Percentiles rank a stretch among this genome's conserved stretches.
Conservation (phyloP, 2,888 invertebrate species). For the Agonopterix arenella region DNA sequence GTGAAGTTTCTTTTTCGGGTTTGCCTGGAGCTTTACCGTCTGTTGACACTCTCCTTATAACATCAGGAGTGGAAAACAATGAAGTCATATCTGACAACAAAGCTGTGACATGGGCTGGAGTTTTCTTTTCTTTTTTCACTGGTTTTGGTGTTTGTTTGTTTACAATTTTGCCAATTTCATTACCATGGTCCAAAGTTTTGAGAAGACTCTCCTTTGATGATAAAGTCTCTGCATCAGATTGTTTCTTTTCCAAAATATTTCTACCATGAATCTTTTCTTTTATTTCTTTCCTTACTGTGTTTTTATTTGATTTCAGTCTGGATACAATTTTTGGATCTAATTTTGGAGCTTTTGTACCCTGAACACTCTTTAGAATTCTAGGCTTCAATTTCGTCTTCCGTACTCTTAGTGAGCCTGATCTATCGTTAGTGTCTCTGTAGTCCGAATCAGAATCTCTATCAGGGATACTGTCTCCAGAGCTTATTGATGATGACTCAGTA, state of each 20-base stretch:
- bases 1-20: conserved; percentile 59
- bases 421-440: conserved; percentile 68
- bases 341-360: conserved; percentile 36
- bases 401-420: conserved; percentile 39
- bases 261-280: conserved; percentile 56
- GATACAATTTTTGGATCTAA: conserved; percentile 45
- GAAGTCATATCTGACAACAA: conserved; percentile 80
- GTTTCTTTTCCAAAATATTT: conserved; percentile 35
- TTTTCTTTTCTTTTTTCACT: conserved; percentile 73
- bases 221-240: conserved; percentile 30
- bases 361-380: conserved; percentile 49
- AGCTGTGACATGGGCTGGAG: conserved; percentile 76
- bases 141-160: conserved; percentile 58
- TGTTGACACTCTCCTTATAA: conserved; percentile 81
- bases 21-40: conserved; percentile 66
- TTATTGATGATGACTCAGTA: conserved; percentile 66
- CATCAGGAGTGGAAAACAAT: conserved; percentile 87
- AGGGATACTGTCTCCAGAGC: conserved; percentile 73
- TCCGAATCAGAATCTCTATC: conserved; percentile 80
- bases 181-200: conserved; percentile 29
- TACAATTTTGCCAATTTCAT: conserved; percentile 51
- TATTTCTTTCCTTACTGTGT: conserved; percentile 47
- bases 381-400: conserved; percentile 55
- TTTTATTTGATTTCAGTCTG: conserved; percentile 40
- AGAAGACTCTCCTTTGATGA: conserved; percentile 34